Conservation (phyloP, 2,113 vertebrate species). For the Hippocampus abdominalis region DNA sequence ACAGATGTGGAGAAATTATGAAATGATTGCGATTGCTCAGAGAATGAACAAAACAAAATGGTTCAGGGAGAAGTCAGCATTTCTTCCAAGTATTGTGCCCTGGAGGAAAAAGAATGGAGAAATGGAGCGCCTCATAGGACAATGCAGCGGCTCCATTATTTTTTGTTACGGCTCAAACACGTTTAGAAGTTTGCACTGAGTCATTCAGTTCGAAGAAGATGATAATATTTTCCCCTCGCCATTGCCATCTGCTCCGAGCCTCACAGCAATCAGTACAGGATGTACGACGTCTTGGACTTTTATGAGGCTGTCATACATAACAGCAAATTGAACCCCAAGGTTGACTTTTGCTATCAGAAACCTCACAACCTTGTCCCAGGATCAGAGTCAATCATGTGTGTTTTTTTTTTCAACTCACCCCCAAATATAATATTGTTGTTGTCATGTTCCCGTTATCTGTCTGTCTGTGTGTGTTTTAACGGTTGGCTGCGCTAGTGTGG, state of each 20-base stretch:
- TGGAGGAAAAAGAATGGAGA: slow-evolving; percentile 38
- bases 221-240: slow-evolving; percentile 39
- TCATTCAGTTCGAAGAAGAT: slow-evolving; percentile 52
- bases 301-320: slow-evolving; percentile 18
- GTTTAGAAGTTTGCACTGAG: slow-evolving; percentile 51
- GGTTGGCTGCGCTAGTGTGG: too few species aligned
- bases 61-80: slow-evolving; percentile 42
- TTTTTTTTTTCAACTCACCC: neutral
- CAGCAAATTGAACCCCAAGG: neutral
- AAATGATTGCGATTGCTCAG: slow-evolving; percentile 38
- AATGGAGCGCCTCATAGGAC: slow-evolving; percentile 33
- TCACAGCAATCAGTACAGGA: slow-evolving; percentile 46
- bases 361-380: neutral
- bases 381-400: neutral
- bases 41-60: slow-evolving; percentile 56
- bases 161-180: slow-evolving; percentile 47
- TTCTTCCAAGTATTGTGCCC: slow-evolving; percentile 46
- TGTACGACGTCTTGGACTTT: slow-evolving; percentile 27
- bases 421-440: too few species aligned
- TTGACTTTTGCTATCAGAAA: neutral
- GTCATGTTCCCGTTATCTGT: too few species aligned
- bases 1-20: slow-evolving; percentile 56
- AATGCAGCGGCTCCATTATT: slow-evolving; percentile 49
- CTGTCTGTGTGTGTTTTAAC: too few species aligned
- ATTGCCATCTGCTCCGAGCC: slow-evolving; percentile 33